Base-by-base conservation (phyloP, 1,140 invertebrate species). In the Steinernema khuongi region DNA sequence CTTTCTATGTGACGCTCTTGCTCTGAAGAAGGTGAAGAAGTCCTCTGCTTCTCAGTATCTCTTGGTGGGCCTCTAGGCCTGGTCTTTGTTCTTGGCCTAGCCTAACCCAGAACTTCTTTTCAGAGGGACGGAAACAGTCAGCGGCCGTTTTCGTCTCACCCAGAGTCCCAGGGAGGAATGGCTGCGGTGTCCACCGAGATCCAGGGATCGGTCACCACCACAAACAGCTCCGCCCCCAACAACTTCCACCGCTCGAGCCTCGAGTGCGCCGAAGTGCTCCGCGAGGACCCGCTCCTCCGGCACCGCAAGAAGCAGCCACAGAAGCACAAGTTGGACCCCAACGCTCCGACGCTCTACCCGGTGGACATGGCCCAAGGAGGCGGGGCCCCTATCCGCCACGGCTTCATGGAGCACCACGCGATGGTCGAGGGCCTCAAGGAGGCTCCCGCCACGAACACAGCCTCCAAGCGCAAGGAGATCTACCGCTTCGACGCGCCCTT, bases 401-500 rank as follows among this genome's bases (percentile, higher is more conserved):
- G 50, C 4, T 60, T 60, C 50, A 4, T 60, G 7, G 50, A 60
- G 36, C 36, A 41, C 19, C 50, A 60, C 50, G 19, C 50, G 50
- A 60, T 60, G 19, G 11, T 22, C 7, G 50, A 60, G 11, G 26
- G 19, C 50, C 4, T 60, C 14, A 60, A 60, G 19, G 14, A 14
- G 50, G 50, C 50, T 60, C 26, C 50, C 50, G 50, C 7, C 14
- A 26, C 50, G 50, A 60, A 22, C 50, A 60, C n/a, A n/a, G n/a
- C 7, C 19, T 60, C 50, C 14, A 60, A 60, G 26, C 50, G 50
- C 14, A 92, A 93, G 86, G 91, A 93, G 87, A 92, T 93, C 72
- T 93, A 92, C 83, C 93, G 94, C 88, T 98, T 98, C 86, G 91
- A 96, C 85, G 96, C 96, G 67, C 95, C 94, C 87, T 98, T 94